phyloP scores from a whole-genome alignment of 2,888 invertebrate species.

The Euphydryas editha region DNA sequence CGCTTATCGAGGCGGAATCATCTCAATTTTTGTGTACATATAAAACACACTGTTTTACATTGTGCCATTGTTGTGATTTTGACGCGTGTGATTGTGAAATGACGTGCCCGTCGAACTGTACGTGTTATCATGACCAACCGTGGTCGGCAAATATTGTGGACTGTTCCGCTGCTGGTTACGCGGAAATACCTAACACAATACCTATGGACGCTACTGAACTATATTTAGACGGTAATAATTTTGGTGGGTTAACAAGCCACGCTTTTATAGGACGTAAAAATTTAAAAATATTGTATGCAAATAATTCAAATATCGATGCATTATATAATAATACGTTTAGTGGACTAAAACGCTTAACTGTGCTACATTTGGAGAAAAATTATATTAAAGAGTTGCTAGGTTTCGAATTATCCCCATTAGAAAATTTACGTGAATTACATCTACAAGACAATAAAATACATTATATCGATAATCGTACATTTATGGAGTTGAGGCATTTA shows the following conservation, averaged over 20 bases:
- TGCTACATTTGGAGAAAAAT: constrained; percentile 95
- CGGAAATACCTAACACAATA: constrained; percentile 92
- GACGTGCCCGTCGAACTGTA: constrained; percentile 97
- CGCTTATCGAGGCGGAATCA: constrained; percentile 93
- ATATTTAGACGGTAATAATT: constrained; percentile 95
- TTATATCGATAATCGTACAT: constrained; percentile 93
- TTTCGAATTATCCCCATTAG: constrained; percentile 91
- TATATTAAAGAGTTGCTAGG: constrained; percentile 90
- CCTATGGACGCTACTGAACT: constrained; percentile 98
- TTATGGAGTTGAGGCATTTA: constrained; percentile 90
- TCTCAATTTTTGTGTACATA: constrained; percentile 96
- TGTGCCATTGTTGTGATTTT: constrained; percentile 98
- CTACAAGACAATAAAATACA: constrained; percentile 93
- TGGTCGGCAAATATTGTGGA: constrained; percentile 97
- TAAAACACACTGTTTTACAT: constrained; percentile 95
- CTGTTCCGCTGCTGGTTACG: constrained; percentile 92
- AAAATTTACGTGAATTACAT: constrained; percentile 92
- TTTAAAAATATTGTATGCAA: constrained; percentile 92
- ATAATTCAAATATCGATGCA: constrained; percentile 93
- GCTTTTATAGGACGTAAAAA: constrained; percentile 96
- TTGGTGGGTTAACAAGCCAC: constrained; percentile 93
- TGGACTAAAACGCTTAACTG: constrained; percentile 90
- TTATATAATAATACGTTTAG: constrained; percentile 96
- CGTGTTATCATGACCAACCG: constrained; percentile 96
- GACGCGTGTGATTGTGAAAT: constrained; percentile 99